These are phyloP conservation scores for Himalopsyche kuldschensis DNA, from an alignment of 2,888 invertebrate genomes.

Conservation along the genomic window DNA sequence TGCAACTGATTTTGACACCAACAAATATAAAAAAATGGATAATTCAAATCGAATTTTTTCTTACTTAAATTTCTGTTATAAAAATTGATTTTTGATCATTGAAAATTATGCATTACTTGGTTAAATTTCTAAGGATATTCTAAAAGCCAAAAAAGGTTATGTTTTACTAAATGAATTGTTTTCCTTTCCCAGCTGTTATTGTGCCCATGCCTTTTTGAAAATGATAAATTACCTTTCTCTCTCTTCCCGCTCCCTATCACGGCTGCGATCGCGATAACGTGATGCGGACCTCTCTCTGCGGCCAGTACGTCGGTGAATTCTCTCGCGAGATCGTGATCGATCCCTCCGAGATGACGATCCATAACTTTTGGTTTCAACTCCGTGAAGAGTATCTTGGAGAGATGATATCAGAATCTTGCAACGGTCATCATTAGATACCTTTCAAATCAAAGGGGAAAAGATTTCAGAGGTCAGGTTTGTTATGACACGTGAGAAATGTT, in stretches of 20 bases:
- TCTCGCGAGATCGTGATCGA: conserved; percentile 56
- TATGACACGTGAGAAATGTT: too few relatives aligned
- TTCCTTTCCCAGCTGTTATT: too few relatives aligned
- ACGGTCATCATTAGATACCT: conserved; percentile 91
- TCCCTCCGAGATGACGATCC: conserved; percentile 66
- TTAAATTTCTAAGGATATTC: too few relatives aligned
- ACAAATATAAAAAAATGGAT: too few relatives aligned
- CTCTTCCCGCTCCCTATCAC: conserved; percentile 54
- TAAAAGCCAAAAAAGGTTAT: too few relatives aligned
- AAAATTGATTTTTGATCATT: too few relatives aligned
- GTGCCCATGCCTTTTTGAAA: neutral
- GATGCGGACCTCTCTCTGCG: conserved; percentile 56
- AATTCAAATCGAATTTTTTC: too few relatives aligned
- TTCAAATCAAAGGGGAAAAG: neutral
- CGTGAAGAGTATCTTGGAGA: conserved; percentile 93
- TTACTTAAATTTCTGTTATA: too few relatives aligned
- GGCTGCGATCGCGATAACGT: conserved; percentile 52
- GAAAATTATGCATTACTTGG: too few relatives aligned
- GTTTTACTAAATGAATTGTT: too few relatives aligned
- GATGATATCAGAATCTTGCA: conserved; percentile 98
- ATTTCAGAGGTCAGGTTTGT: too few relatives aligned
- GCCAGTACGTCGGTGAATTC: conserved; percentile 51
- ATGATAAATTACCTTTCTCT: conserved; percentile 48
- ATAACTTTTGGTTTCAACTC: conserved; percentile 97
- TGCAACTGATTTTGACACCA: too few relatives aligned